Evolutionary conservation across 2,888 invertebrate species (phyloP).

Genomic region (Dione juno): DNA sequence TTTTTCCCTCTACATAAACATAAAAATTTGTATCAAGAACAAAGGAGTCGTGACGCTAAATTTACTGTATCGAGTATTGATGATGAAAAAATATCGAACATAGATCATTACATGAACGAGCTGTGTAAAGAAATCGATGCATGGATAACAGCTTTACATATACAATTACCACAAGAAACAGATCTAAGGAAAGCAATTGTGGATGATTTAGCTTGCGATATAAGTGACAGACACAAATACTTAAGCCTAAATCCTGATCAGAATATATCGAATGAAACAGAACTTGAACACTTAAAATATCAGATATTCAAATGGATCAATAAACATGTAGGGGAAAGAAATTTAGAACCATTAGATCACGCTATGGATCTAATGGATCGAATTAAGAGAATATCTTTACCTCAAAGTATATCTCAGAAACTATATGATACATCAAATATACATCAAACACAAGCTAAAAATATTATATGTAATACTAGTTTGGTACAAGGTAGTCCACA

Average conservation of each 20-base stretch:
- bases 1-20: constrained; percentile 54
- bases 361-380: constrained; percentile 59
- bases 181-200: constrained; percentile 54
- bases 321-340: constrained; percentile 59
- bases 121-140: constrained; percentile 59
- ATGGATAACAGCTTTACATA: constrained; percentile 58
- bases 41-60: background rate
- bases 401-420: constrained; percentile 41
- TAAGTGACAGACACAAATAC: constrained; percentile 66
- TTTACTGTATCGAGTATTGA: constrained; percentile 42
- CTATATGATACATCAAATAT: background rate
- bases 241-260: constrained; percentile 55
- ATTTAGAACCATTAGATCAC: constrained; percentile 53
- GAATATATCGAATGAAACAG: constrained; percentile 52
- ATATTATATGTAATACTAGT: constrained; percentile 12
- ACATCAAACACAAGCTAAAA: background rate
- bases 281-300: constrained; percentile 67
- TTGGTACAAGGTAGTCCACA: constrained; percentile 1
- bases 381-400: constrained; percentile 58
- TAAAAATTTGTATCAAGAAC: constrained; percentile 14
- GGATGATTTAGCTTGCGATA: constrained; percentile 64
- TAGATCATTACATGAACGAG: constrained; percentile 44
- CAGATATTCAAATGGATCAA: constrained; percentile 72
- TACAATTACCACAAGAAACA: constrained; percentile 51
- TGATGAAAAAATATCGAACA: constrained; percentile 25